Evolutionary conservation across 2,797 vertebrate genomes (phyloP).

Genomic region (Oryzias sinensis): DNA sequence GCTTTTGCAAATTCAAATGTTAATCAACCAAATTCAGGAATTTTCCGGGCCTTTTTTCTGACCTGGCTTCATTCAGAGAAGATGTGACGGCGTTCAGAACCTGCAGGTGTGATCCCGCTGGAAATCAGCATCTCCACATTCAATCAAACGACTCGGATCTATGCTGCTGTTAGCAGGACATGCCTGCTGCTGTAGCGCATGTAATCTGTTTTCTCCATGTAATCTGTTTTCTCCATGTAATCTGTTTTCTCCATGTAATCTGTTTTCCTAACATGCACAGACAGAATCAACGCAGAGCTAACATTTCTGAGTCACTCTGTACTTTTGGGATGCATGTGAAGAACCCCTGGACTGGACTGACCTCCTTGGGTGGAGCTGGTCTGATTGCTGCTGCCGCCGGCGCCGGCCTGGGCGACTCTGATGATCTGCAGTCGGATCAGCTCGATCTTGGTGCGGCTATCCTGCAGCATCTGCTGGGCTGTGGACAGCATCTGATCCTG

Average conservation of each 20-base stretch:
- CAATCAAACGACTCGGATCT: background rate
- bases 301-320: background rate
- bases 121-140: conserved; percentile 3
- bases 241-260: no score
- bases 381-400: conserved; percentile 32
- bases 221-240: no score
- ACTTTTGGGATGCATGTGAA: background rate
- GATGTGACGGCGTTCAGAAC: background rate
- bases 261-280: no score
- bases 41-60: no score
- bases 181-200: no score
- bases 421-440: conserved; percentile 92
- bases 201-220: no score
- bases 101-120: background rate
- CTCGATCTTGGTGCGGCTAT: conserved; percentile 91
- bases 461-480: conserved; percentile 91
- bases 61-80: background rate
- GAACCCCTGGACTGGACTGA: conserved; percentile 23
- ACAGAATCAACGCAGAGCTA: no score
- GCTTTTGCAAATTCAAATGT: no score
- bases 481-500: conserved; percentile 87
- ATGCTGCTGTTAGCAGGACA: no score
- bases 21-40: no score
- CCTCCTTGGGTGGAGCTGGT: conserved; percentile 50
- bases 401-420: conserved; percentile 79